Evolutionary conservation across 2,113 vertebrate genomes (phyloP).

Genomic region (Elephantulus edwardii): DNA sequence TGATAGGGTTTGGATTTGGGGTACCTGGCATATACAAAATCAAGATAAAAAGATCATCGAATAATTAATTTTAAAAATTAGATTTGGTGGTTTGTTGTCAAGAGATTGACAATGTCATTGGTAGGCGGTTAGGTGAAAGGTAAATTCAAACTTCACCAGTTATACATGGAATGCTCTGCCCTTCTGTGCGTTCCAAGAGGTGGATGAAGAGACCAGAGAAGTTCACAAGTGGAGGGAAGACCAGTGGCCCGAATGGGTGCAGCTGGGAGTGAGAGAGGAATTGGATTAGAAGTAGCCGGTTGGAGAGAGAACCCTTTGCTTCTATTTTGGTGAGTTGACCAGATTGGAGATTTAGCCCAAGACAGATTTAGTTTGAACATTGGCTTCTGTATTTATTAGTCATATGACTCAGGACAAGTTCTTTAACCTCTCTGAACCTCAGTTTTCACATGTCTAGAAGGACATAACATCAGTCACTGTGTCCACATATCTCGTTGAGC

Average conservation of each 20-base stretch:
- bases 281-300: background rate
- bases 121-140: background rate
- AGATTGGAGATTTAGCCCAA: background rate
- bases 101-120: background rate
- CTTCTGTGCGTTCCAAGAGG: background rate
- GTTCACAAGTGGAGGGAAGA: background rate
- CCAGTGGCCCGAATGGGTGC: background rate
- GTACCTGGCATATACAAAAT: background rate
- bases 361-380: background rate
- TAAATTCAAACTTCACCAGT: background rate
- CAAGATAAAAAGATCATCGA: constrained; percentile 2
- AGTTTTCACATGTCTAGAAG: too few species aligned
- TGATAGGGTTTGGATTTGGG: too few species aligned
- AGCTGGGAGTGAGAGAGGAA: background rate
- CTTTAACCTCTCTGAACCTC: too few species aligned
- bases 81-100: background rate
- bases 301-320: background rate
- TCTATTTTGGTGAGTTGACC: background rate
- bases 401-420: background rate
- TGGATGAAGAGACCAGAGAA: background rate
- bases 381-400: background rate
- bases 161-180: background rate
- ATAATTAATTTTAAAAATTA: background rate
- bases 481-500: too few species aligned
- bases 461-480: too few species aligned